Conservation (phyloP, 2,888 invertebrate genomes). For the Merodon equestris region DNA sequence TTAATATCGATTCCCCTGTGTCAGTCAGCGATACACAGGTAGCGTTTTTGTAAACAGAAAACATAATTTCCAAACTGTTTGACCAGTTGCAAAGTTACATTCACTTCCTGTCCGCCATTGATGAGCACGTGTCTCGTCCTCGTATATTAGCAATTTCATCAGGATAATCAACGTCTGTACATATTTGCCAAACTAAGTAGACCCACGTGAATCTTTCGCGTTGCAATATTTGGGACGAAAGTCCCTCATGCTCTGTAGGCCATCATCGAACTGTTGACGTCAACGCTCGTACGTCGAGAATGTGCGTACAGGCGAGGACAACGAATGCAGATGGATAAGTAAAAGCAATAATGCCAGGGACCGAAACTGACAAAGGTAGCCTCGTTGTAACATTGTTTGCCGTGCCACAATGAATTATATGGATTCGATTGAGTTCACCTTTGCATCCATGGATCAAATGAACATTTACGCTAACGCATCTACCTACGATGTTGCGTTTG, state of each 20-base stretch:
- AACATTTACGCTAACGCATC: conserved; percentile 7
- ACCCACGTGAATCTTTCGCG: too few relatives aligned
- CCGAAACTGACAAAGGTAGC: conserved; percentile 7
- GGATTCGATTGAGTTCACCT: conserved; percentile 40
- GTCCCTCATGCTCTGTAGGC: background rate
- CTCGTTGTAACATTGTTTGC: conserved; percentile 26
- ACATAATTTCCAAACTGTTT: conserved; percentile 35
- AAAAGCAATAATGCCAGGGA: background rate
- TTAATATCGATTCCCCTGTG: too few relatives aligned
- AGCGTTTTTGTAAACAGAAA: conserved; percentile 18
- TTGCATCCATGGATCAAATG: conserved; percentile 24
- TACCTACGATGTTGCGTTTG: background rate
- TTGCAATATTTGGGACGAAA: background rate
- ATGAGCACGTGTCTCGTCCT: background rate
- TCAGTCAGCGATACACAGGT: background rate
- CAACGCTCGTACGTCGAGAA: conserved; percentile 1
- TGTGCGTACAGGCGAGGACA: background rate
- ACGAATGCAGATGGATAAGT: background rate
- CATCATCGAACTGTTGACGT: background rate
- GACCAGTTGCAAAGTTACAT: conserved; percentile 20
- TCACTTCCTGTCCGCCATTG: background rate
- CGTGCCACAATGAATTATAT: conserved; percentile 27
- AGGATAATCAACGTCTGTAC: conserved; percentile 44
- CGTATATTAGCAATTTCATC: conserved; percentile 27
- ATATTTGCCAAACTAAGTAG: conserved; percentile 38